Percentiles rank a stretch among this genome's conserved stretches.
Conservation (phyloP, 2,113 vertebrate genomes). For the Platycercus adscitus region DNA sequence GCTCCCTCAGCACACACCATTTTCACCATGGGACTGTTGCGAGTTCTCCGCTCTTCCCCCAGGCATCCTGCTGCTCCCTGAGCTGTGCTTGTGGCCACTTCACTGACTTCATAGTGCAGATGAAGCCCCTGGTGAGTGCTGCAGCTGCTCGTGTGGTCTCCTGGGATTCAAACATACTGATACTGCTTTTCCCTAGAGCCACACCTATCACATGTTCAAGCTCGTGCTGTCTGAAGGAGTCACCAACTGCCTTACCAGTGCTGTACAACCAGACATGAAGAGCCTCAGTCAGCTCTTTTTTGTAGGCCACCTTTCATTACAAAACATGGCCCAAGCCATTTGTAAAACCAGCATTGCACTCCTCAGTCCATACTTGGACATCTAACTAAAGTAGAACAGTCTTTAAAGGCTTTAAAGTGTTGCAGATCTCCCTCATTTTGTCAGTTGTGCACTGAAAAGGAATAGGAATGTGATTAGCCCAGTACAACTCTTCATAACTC, state of each 20-base stretch:
- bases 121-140: neutral
- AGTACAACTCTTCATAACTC: neutral
- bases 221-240: neutral
- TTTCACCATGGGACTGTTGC: neutral
- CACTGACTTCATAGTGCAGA: neutral
- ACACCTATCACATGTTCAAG: neutral
- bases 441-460: neutral
- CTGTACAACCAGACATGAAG: neutral
- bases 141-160: fast-evolving
- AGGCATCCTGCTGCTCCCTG: neutral
- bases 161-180: neutral
- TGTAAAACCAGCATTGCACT: neutral
- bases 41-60: neutral
- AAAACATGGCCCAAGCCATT: neutral
- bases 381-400: neutral
- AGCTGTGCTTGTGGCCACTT: neutral
- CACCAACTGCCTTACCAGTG: neutral
- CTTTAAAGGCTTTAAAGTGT: neutral
- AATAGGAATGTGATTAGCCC: neutral
- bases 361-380: neutral
- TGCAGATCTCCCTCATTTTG: neutral
- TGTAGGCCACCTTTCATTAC: neutral
- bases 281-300: neutral
- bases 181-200: neutral
- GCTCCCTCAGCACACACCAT: neutral